phyloP scores from a whole-genome alignment of 1,140 invertebrate genomes.

The Diabrotica virgifera region DNA sequence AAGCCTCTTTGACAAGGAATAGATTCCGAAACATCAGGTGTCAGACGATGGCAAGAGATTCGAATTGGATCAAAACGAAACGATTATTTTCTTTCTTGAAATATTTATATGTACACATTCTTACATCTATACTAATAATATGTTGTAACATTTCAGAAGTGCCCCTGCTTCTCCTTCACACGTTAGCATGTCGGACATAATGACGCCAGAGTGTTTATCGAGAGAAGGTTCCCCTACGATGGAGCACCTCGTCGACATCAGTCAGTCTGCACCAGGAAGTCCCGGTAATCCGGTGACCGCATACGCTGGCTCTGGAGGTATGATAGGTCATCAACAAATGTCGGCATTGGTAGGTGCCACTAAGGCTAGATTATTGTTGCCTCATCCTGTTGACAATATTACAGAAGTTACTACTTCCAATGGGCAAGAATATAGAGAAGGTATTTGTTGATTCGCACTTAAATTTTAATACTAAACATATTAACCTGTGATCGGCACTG shows the following conservation, averaged over 20 bases:
- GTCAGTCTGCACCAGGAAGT: conserved; percentile 70
- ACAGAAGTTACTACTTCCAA: conserved; percentile 38
- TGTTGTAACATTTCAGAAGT: conserved; percentile 60
- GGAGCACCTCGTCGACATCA: conserved; percentile 60
- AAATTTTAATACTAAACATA: conserved; percentile 3
- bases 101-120: no score
- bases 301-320: conserved; percentile 38
- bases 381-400: conserved; percentile 35
- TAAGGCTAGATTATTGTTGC: conserved; percentile 47
- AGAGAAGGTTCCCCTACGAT: conserved; percentile 78
- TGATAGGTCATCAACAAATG: conserved; percentile 50
- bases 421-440: conserved; percentile 46
- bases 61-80: no score
- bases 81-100: no score
- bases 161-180: conserved; percentile 92
- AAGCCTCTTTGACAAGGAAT: no score
- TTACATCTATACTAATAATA: no score
- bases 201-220: conserved; percentile 85
- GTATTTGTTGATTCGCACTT: conserved; percentile 19
- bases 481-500: no score
- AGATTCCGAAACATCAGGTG: no score
- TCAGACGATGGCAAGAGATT: no score
- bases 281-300: conserved; percentile 49
- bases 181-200: conserved; percentile 76
- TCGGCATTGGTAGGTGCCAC: conserved; percentile 49